A percentile compares a stretch with the other conserved stretches of the same genome.
phyloP scores from a whole-genome alignment of 1,140 invertebrate genomes.

The Heliothis virescens region DNA sequence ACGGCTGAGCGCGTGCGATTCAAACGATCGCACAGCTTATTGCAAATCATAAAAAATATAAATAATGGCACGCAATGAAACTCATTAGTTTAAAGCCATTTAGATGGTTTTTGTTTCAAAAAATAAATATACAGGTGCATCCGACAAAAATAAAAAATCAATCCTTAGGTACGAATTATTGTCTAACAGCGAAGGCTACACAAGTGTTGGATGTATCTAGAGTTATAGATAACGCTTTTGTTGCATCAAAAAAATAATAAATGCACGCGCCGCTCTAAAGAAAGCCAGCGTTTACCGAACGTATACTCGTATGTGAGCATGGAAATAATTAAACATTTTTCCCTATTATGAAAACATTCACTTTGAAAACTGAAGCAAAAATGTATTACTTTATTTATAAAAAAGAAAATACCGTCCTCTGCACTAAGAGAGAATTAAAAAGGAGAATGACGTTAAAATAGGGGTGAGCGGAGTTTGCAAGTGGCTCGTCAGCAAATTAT shows the following conservation, averaged over 20 bases:
- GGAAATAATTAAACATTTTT: too few species aligned
- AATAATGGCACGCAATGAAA: slow-evolving; percentile 23
- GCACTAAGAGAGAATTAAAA: slow-evolving; percentile 55
- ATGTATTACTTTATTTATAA: slow-evolving; percentile 5
- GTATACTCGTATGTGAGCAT: too few species aligned
- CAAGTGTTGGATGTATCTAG: too few species aligned
- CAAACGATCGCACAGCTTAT: slow-evolving; percentile 59
- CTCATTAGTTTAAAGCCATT: neutral
- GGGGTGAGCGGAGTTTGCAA: slow-evolving; percentile 68
- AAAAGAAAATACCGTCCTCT: slow-evolving; percentile 35
- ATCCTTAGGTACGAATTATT: too few species aligned
- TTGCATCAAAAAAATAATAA: too few species aligned
- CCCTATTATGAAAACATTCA: neutral
- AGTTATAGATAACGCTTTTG: too few species aligned
- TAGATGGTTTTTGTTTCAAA: too few species aligned
- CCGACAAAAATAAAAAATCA: too few species aligned
- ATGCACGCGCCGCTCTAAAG: too few species aligned
- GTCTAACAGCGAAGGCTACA: too few species aligned
- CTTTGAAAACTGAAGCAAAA: neutral
- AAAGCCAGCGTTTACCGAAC: too few species aligned
- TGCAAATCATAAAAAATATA: slow-evolving; percentile 55
- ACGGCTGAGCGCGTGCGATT: slow-evolving; percentile 62
- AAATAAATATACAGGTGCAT: too few species aligned
- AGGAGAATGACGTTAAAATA: slow-evolving; percentile 65
- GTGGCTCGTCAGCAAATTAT: slow-evolving; percentile 80